These are phyloP conservation scores for Drosophila santomea DNA, from an alignment of 1,140 invertebrate genomes.

Conservation along the genomic window DNA sequence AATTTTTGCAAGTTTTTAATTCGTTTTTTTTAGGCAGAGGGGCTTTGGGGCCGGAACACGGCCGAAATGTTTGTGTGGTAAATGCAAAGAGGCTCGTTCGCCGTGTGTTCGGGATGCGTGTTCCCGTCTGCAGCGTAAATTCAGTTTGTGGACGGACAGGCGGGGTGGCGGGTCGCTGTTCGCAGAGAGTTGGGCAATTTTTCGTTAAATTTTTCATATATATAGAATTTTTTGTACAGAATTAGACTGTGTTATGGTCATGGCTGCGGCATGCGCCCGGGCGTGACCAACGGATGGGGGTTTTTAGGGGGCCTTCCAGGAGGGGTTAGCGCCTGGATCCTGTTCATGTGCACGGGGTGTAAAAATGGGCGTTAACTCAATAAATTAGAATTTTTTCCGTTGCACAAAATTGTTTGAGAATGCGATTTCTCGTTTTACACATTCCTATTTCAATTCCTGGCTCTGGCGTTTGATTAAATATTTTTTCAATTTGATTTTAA, in stretches of 20 bases:
- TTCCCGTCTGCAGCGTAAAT: constrained; percentile 70
- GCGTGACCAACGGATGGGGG: constrained; percentile 6
- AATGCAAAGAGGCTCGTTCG: constrained; percentile 51
- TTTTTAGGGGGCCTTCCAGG: neutral
- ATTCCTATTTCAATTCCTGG: constrained; percentile 7
- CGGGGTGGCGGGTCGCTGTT: neutral
- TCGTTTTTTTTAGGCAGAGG: constrained; percentile 38
- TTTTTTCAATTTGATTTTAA: constrained; percentile 42
- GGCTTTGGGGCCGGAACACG: constrained; percentile 26
- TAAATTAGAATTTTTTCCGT: constrained; percentile 73
- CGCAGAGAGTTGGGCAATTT: constrained; percentile 49
- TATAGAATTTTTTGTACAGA: constrained; percentile 37
- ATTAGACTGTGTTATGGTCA: constrained; percentile 53
- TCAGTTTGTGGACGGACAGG: constrained; percentile 65
- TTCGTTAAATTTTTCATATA: constrained; percentile 48
- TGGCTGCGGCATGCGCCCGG: constrained; percentile 29
- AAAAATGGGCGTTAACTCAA: constrained; percentile 75
- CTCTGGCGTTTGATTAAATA: constrained; percentile 54
- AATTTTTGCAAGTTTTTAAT: constrained; percentile 81
- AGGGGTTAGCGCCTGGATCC: constrained; percentile 24
- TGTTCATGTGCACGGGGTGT: constrained; percentile 59
- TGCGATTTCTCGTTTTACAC: constrained; percentile 41
- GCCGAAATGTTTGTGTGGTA: constrained; percentile 73
- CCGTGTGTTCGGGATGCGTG: constrained; percentile 60
- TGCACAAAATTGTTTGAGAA: constrained; percentile 53